These are phyloP conservation scores for Balaenoptera acutorostrata DNA, from an alignment of 2,113 vertebrate genomes.

Conservation along the genomic window DNA sequence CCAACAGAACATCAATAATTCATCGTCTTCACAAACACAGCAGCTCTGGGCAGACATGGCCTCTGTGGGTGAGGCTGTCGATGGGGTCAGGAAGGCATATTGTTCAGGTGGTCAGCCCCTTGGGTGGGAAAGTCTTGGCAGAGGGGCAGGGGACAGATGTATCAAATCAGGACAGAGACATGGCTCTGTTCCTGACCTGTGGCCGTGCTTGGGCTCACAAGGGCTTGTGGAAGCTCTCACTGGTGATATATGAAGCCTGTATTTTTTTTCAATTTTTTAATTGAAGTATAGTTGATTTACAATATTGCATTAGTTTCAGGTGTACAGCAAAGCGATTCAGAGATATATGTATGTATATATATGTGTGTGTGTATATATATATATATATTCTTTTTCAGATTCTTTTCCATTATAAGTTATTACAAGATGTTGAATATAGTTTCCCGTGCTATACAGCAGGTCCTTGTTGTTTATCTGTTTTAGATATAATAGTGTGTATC, in stretches of 20 bases:
- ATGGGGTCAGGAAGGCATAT: neutral
- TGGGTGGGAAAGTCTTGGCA: neutral
- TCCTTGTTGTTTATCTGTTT: too few species aligned
- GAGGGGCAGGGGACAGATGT: neutral
- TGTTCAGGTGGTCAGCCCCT: neutral
- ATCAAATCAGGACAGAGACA: neutral
- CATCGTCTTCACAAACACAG: neutral
- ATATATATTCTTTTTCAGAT: too few species aligned
- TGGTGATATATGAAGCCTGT: neutral
- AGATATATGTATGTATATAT: too few species aligned
- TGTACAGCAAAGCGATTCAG: neutral
- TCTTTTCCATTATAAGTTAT: too few species aligned
- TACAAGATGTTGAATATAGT: too few species aligned
- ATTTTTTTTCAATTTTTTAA: neutral
- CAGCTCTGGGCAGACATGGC: neutral
- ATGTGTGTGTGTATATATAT: too few species aligned
- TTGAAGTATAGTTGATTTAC: neutral
- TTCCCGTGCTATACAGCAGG: too few species aligned
- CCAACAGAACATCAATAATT: neutral
- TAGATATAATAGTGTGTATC: too few species aligned
- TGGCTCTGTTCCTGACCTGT: neutral
- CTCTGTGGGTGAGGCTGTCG: neutral
- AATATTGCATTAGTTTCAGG: neutral
- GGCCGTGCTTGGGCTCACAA: neutral
- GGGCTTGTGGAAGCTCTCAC: neutral